Evolutionary conservation across 2,797 vertebrate species (phyloP).

Genomic region (Bovichtus diacanthus): DNA sequence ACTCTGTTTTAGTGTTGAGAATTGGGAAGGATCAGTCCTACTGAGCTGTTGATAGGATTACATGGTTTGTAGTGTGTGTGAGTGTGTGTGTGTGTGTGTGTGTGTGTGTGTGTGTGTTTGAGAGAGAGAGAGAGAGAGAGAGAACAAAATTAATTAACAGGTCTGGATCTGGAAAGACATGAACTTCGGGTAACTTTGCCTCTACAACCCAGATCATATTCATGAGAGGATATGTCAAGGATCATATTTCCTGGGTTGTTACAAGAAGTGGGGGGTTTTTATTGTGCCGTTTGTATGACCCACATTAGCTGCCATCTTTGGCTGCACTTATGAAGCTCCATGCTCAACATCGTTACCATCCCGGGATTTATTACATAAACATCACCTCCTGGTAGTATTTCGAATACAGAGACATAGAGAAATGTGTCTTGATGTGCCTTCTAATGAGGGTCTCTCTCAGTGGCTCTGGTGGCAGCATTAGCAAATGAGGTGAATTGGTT

Average conservation of each 20-base stretch:
- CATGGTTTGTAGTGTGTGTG: conserved; percentile 41
- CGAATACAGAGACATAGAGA: not conserved
- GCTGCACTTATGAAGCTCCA: not conserved
- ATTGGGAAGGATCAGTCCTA: conserved; percentile 50
- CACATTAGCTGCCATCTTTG: not conserved
- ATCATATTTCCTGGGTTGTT: not conserved
- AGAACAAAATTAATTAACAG: conserved; percentile 9
- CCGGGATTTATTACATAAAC: not conserved
- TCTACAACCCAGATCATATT: not conserved
- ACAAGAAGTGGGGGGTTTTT: not conserved
- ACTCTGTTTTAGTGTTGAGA: conserved; percentile 54
- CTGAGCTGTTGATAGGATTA: conserved; percentile 68
- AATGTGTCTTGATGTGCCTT: not conserved
- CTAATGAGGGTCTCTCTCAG: conserved; percentile 1
- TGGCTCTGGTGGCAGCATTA: not conserved
- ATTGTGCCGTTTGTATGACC: not conserved
- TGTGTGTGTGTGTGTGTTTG: not conserved
- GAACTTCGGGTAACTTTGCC: not conserved
- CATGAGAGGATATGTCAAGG: too few species aligned
- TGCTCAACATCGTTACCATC: not conserved
- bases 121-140: not conserved
- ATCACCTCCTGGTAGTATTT: not conserved
- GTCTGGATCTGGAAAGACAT: not conserved
- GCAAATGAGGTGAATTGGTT: conserved; percentile 2
- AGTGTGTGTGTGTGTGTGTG: not conserved